A percentile compares a stretch with the other conserved stretches of the same genome.
phyloP scores from a whole-genome alignment of 2,888 invertebrate species.

The Anagyrus pseudococci region DNA sequence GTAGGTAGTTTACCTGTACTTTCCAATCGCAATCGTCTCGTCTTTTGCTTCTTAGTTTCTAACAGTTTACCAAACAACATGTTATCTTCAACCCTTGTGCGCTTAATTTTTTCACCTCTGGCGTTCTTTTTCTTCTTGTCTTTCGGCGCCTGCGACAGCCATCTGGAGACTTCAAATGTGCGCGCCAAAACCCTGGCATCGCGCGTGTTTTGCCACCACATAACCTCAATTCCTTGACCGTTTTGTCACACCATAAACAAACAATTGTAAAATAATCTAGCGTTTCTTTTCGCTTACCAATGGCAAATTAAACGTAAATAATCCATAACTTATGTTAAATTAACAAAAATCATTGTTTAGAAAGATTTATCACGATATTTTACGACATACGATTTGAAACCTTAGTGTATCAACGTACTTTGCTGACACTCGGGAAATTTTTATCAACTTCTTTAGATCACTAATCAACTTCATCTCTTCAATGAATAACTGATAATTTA shows the following conservation, averaged over 20 bases:
- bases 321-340: too few relatives aligned
- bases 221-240: constrained; percentile 38
- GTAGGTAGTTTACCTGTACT: constrained; percentile 19
- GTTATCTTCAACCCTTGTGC: constrained; percentile 61
- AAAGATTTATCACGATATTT: too few relatives aligned
- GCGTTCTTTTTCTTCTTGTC: not conserved
- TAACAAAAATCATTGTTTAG: too few relatives aligned
- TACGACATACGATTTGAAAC: too few relatives aligned
- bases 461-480: too few relatives aligned
- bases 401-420: too few relatives aligned
- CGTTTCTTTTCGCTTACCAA: not conserved
- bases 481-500: too few relatives aligned
- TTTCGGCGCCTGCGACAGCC: not conserved
- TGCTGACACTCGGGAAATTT: too few relatives aligned
- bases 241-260: not conserved
- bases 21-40: constrained; percentile 49
- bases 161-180: constrained; percentile 14
- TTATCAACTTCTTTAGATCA: too few relatives aligned
- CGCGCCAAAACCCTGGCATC: constrained; percentile 14
- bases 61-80: constrained; percentile 64
- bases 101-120: not conserved
- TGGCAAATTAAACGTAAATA: too few relatives aligned
- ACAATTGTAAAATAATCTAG: not conserved
- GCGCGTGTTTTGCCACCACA: constrained; percentile 11
- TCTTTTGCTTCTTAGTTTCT: constrained; percentile 64